Evolutionary conservation across 1,140 invertebrate genomes (phyloP), one percentile per base, ranked within the genome.

Genomic region (Pentalonia nigronervosa): DNA sequence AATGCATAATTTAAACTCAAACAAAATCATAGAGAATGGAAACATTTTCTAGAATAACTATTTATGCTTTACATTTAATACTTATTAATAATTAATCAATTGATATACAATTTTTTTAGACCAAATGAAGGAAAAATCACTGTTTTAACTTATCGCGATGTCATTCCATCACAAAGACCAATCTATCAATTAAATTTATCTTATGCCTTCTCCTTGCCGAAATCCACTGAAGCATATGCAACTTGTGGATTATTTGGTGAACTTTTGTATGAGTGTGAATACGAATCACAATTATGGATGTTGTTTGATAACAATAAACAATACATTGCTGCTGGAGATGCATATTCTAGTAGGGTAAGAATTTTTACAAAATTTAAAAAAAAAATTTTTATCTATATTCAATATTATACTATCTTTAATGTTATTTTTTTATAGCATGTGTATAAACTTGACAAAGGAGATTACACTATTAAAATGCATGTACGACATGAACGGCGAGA

Each of bases 241-340:
- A 97, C 98, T 95, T 96, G 97, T 94, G 96, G 98, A 2, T 94
- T 98, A 88, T 96, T 99, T 21, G 98, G 97, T 95, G 97, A 98
- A 95, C 96, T 98, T 94, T 96, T 99, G 20, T 99, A 99, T 95
- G 99, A 99, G 95, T 97, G 97, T 9, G 98, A 99, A 95, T 99
- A 97, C 95, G 98, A 99, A 95, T 98, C 98, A 11, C 98, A 99
- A 95, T 96, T 99, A 94, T 99, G 99, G 98, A 98, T 99, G 97
- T 94, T 99, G 91, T 99, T 98, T 95, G 98, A 99, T 95, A 95
- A 96, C n/a, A 99, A 99, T 95, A 99, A 99, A 95, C 97, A 98
- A 94, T 96, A 97, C 41, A 95, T 99, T 93, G 96, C 96, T 90
- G 96, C 97, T 94, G 99, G 98, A 30, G 98, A 99, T 96, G 98